Conservation (phyloP, 2,113 vertebrate genomes). For the Centrocercus urophasianus region DNA sequence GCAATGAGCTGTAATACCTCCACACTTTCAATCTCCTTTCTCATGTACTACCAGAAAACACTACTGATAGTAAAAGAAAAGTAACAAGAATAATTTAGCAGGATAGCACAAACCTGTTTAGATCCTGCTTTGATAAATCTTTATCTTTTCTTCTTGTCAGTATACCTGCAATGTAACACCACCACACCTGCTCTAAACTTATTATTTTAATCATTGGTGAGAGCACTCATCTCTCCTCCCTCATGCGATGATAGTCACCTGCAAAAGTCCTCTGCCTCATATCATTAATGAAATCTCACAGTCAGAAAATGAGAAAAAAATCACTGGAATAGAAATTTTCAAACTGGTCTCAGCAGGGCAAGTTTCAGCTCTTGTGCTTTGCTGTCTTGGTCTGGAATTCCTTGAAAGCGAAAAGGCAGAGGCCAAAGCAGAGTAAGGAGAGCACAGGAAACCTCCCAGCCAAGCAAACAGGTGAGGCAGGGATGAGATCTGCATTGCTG, state of each 20-base stretch:
- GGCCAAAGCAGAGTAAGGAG: neutral
- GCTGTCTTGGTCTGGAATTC: neutral
- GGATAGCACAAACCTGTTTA: neutral
- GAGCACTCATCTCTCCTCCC: neutral
- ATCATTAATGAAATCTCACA: slow-evolving; percentile 16
- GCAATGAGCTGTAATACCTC: neutral
- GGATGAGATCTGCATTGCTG: neutral
- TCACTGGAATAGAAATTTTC: neutral
- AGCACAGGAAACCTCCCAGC: neutral
- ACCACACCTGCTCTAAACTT: neutral
- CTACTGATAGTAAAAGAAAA: neutral
- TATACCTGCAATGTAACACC: neutral
- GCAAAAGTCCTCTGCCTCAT: neutral
- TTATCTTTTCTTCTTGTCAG: neutral
- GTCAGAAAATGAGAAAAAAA: neutral
- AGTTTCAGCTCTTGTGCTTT: neutral
- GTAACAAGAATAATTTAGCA: neutral
- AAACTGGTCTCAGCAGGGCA: neutral
- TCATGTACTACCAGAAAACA: neutral
- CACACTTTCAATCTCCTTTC: slow-evolving; percentile 9
- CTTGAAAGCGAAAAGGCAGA: neutral
- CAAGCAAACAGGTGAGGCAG: neutral
- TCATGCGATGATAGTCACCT: neutral
- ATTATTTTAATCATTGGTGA: neutral
- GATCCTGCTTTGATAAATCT: neutral